Conservation (phyloP, 2,113 vertebrate genomes). For the Caranx melampygus region DNA sequence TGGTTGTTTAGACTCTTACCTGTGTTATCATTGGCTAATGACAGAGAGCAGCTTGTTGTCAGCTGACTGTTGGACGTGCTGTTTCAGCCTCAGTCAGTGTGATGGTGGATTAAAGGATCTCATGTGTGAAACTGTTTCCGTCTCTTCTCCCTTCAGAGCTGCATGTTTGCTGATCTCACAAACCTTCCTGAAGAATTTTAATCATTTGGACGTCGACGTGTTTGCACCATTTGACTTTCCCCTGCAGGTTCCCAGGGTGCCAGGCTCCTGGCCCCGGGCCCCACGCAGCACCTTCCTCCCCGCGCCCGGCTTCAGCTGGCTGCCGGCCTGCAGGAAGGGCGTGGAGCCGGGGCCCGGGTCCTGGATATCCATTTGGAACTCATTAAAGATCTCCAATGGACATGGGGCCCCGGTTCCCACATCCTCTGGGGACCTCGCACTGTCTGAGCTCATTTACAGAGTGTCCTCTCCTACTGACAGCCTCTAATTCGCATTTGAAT, state of each 20-base stretch:
- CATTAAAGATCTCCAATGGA: constrained; percentile 78
- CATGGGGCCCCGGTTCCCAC: constrained; percentile 64
- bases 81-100: background rate
- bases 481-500: constrained; percentile 83
- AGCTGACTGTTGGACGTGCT: too few relatives aligned
- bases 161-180: constrained; percentile 18
- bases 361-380: constrained; percentile 82
- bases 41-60: too few relatives aligned
- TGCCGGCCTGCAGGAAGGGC: constrained; percentile 45
- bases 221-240: constrained; percentile 13
- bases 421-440: constrained; percentile 61
- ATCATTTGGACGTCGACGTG: constrained; percentile 8
- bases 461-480: constrained; percentile 81
- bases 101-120: background rate
- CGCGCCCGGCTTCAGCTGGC: constrained; percentile 20
- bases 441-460: constrained; percentile 83
- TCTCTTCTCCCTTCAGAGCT: background rate
- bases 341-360: constrained; percentile 51
- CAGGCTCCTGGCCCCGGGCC: background rate
- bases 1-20: too few relatives aligned
- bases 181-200: constrained; percentile 28
- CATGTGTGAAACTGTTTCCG: background rate
- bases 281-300: constrained; percentile 16
- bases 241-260: constrained; percentile 28
- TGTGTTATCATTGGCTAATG: too few relatives aligned